phyloP scores from a whole-genome alignment of 2,888 invertebrate species.

The Rhagium mordax region DNA sequence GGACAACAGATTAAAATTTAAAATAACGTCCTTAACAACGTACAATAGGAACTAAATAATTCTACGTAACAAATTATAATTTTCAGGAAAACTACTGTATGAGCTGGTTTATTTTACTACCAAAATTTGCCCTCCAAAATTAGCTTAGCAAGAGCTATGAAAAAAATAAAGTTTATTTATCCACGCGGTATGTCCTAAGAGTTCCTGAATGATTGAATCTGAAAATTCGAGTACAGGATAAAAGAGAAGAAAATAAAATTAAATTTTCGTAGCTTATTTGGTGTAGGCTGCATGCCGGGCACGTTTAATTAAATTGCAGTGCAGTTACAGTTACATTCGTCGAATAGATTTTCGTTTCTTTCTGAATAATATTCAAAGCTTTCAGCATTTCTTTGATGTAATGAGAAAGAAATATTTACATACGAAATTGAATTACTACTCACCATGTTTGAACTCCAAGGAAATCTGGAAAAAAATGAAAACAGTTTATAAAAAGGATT shows the following conservation, averaged over 20 bases:
- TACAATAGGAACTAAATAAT: no score
- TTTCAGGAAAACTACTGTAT: no score
- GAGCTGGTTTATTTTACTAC: no score
- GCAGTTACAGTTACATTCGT: slow-evolving; percentile 4
- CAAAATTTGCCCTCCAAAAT: no score
- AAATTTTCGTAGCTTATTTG: slow-evolving; percentile 4
- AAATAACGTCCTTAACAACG: no score
- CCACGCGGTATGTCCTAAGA: neutral
- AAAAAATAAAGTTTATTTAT: no score
- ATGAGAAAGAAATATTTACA: slow-evolving; percentile 15
- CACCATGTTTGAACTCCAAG: slow-evolving; percentile 1
- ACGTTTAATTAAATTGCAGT: slow-evolving; percentile 34
- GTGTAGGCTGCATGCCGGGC: neutral
- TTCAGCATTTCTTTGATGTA: neutral
- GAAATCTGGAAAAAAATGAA: neutral
- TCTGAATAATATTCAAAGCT: slow-evolving; percentile 9
- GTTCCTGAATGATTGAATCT: neutral
- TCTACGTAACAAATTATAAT: no score
- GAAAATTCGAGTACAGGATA: neutral
- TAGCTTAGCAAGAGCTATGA: no score
- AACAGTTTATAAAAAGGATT: neutral
- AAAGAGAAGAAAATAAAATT: neutral
- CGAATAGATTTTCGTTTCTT: slow-evolving; percentile 1
- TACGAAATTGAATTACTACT: slow-evolving; percentile 7
- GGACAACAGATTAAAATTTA: no score